Evolutionary conservation across 1,140 invertebrate genomes (phyloP), one percentile per base, ranked within the genome.

Genomic region (Drosophila serrata): DNA sequence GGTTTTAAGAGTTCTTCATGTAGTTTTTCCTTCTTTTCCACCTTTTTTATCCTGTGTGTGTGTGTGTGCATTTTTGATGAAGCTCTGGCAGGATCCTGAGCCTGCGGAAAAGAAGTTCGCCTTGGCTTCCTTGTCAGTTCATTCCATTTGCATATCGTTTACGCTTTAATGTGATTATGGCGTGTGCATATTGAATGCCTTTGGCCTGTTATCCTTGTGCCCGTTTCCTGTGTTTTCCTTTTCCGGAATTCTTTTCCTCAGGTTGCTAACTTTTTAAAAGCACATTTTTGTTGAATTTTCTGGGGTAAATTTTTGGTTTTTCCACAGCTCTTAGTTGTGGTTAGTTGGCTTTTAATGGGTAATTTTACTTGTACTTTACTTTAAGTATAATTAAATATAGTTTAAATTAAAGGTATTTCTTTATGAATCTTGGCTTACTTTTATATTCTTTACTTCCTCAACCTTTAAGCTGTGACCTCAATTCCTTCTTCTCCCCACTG

Each of bases 81-180:
- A 81, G 75, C 64, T 43, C 22, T 35, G 48, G 9, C 42, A 17
- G 62, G 40, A 57, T 37, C 62, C 67, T 46, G 51, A 40, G 65
- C 60, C 55, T 63, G 63, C 29, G 40, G 45, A 40, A 37, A 70
- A 68, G 67, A 56, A 33, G 68, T 39, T 58, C 39, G 51, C 49
- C 70, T 42, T 55, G 19, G 72, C 82, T 90, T 85, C 81, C 85
- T 73, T 81, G 85, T 84, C 85, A 88, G 85, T 84, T 77, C 73
- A 79, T 90, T 72, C 85, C 85, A 90, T 90, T 90, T 90, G 86
- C 85, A 90, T 90, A 90, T 90, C 85, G 85, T 90, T 90, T 90
- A 90, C 85, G 81, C 59, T 90, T 90, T 90, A 90, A 90, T 90
- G 85, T 90, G 85, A 90, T 90, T 90, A 90, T 90, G 86, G 85